Evolutionary conservation across 2,888 invertebrate species (phyloP).

Genomic region (Drosophila meridiana): DNA sequence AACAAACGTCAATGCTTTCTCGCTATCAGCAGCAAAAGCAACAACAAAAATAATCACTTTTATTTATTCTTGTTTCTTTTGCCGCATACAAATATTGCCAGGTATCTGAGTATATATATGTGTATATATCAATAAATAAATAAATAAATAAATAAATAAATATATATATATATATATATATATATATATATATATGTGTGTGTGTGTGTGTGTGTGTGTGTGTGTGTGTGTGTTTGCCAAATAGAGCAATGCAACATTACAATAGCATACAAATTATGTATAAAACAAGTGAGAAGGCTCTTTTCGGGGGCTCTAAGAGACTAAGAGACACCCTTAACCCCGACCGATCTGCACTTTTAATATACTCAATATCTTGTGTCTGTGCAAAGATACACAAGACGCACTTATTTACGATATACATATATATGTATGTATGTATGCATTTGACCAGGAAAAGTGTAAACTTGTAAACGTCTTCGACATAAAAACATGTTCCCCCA

Average conservation of each 20-base stretch:
- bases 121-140: not conserved
- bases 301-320: not conserved
- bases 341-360: not conserved
- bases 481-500: no score
- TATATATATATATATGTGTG: no score
- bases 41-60: slow-evolving; percentile 37
- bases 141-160: not conserved
- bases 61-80: slow-evolving; percentile 48
- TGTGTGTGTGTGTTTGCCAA: slow-evolving; percentile 2
- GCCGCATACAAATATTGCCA: slow-evolving; percentile 50
- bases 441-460: no score
- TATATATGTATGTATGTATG: no score
- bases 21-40: slow-evolving; percentile 29
- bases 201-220: not conserved
- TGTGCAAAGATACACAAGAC: no score
- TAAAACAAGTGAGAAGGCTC: not conserved
- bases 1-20: slow-evolving; percentile 69
- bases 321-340: not conserved
- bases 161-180: no score
- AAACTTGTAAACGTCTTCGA: no score
- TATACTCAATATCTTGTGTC: no score
- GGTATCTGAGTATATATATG: not conserved
- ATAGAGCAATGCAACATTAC: slow-evolving; percentile 34
- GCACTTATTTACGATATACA: no score
- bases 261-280: slow-evolving; percentile 28